Conservation (phyloP, 2,888 invertebrate genomes). For the Exephanes ischioxanthus region DNA sequence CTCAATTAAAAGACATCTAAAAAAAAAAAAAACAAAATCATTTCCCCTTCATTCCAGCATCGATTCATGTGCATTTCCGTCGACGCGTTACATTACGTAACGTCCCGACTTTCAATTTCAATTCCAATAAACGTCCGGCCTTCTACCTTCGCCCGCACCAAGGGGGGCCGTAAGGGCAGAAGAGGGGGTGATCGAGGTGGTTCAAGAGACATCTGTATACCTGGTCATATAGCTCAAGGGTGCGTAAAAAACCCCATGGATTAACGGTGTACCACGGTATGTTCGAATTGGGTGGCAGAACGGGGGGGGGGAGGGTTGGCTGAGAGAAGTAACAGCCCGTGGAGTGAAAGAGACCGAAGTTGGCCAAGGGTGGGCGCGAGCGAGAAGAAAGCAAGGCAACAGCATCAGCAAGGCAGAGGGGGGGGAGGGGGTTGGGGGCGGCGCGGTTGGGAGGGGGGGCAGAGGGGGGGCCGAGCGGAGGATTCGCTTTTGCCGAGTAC, state of each 20-base stretch:
- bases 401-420: background rate
- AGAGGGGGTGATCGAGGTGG: background rate
- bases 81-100: conserved; percentile 12
- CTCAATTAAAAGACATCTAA: background rate
- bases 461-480: conserved; percentile 38
- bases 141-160: background rate
- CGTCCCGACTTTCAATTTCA: background rate
- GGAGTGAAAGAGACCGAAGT: background rate
- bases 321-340: background rate
- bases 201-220: background rate
- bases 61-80: background rate
- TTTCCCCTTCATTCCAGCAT: background rate
- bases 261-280: conserved; percentile 45
- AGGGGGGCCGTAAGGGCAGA: background rate
- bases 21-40: background rate
- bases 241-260: conserved; percentile 25
- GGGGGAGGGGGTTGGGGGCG: conserved; percentile 8
- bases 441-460: conserved; percentile 50
- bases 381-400: conserved; percentile 31
- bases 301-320: background rate
- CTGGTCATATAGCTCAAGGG: background rate
- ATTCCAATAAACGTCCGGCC: background rate
- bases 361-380: conserved; percentile 21
- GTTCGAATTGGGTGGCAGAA: background rate
- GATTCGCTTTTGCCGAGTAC: conserved; percentile 75